Base-by-base conservation (phyloP, 1,140 invertebrate genomes). In the Drosophila ercepeae region DNA sequence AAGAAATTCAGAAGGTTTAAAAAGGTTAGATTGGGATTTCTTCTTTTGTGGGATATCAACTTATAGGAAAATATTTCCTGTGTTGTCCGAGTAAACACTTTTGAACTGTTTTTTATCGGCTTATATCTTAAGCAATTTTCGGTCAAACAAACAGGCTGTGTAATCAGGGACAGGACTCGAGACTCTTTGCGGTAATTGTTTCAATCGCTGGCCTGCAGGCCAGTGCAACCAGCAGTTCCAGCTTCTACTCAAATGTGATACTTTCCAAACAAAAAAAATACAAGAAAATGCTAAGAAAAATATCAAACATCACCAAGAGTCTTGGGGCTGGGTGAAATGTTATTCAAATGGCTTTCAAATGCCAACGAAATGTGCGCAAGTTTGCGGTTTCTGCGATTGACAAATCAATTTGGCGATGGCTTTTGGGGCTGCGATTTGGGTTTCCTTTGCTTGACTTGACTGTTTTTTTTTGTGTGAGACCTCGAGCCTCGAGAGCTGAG, bases 311-410 rank as follows among this genome's bases (percentile, higher is more conserved):
- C 29, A 50, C 65, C 74, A 70, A 57, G 49, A 54, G 64, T 45
- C 21, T 32, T 29, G 42, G 57, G 51, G 46, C 68, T 50, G 60
- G 60, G 53, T 69, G 75, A 78, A 81, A 86, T 75, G 71, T 72
- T 79, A 84, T 84, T 84, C 81, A 84, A 84, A 84, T 84, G 72
- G 76, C 79, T 84, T 84, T 84, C 79, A 86, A 83, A 83, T 83
- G 79, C 79, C 79, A 84, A 45, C 60, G 81, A 86, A 83, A 78
- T 83, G 78, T 78, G 78, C 78, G 69, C 78, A 82, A 78, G 70
- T 78, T 83, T 84, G 79, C 79, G 75, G 75, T 83, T 70, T 63
- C 65, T 70, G 72, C 79, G 79, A 86, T 84, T 84, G 81, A 84
- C 79, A 84, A 84, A 84, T 84, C 79, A 84, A 84, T 84, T 84